A percentile compares a stretch with the other conserved stretches of the same genome.
phyloP scores from a whole-genome alignment of 2,113 vertebrate genomes.

The Scolopax mira region DNA sequence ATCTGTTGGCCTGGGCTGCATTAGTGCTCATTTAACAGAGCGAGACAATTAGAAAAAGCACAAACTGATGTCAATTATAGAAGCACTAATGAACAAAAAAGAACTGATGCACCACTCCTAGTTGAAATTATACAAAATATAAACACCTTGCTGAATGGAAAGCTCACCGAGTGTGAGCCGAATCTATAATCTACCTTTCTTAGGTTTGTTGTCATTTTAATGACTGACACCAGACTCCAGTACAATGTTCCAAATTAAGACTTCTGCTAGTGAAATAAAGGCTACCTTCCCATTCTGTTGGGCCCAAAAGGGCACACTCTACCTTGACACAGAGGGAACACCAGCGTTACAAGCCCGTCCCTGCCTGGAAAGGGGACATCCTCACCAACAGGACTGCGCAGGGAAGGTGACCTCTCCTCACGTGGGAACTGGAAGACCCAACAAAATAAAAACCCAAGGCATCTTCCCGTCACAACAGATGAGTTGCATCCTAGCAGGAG shows the following conservation, averaged over 20 bases:
- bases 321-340: rapidly evolving
- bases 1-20: background rate
- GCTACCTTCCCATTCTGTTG: background rate
- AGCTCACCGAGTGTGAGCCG: background rate
- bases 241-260: background rate
- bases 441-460: background rate
- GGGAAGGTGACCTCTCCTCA: rapidly evolving
- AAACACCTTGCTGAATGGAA: background rate
- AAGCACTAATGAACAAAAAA: background rate
- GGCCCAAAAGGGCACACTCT: background rate
- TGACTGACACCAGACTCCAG: background rate
- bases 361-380: background rate
- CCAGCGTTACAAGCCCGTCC: rapidly evolving
- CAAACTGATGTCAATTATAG: background rate
- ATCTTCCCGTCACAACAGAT: background rate
- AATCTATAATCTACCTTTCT: background rate
- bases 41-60: background rate
- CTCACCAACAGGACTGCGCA: rapidly evolving
- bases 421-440: background rate
- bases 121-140: background rate
- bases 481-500: background rate
- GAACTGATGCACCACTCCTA: background rate
- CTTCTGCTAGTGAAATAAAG: background rate
- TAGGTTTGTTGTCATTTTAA: background rate
- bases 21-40: background rate